Conservation (phyloP, 2,888 invertebrate genomes). For the Sipunculus nudus region DNA sequence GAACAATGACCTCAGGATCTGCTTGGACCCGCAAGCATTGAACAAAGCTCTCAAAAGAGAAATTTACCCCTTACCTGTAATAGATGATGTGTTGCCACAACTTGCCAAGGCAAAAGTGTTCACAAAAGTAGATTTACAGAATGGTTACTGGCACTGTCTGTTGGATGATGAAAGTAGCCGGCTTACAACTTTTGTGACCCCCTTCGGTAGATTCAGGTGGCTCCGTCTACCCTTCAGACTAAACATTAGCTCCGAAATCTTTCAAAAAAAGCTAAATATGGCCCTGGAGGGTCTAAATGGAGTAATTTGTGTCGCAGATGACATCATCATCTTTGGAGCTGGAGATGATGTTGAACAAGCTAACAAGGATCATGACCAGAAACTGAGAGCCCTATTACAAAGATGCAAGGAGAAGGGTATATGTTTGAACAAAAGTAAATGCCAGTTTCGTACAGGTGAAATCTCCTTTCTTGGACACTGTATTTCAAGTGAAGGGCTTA, state of each 20-base stretch:
- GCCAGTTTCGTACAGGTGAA: slow-evolving; percentile 1
- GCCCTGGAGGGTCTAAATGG: slow-evolving; percentile 30
- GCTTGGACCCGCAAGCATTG: slow-evolving; percentile 37
- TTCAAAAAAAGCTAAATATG: slow-evolving; percentile 31
- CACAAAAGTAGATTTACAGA: slow-evolving; percentile 29
- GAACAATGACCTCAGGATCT: slow-evolving; percentile 33
- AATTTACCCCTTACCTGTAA: slow-evolving; percentile 31
- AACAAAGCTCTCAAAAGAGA: slow-evolving; percentile 33
- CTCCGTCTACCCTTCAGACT: slow-evolving; percentile 34
- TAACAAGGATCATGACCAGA: slow-evolving; percentile 32
- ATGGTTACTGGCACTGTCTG: slow-evolving; percentile 35
- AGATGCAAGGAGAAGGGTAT: slow-evolving; percentile 28
- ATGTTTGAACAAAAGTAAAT: slow-evolving; percentile 24
- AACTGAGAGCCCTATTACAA: slow-evolving; percentile 16
- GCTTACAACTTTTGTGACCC: slow-evolving; percentile 31
- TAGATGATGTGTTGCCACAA: slow-evolving; percentile 37
- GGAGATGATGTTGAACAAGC: no score
- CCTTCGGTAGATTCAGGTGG: slow-evolving; percentile 34
- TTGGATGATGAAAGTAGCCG: slow-evolving; percentile 31
- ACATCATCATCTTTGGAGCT: slow-evolving; percentile 30
- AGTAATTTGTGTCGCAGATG: slow-evolving; percentile 33
- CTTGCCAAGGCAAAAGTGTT: slow-evolving; percentile 26
- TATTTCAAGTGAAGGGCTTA: slow-evolving; percentile 24
- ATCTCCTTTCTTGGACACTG: slow-evolving; percentile 32
- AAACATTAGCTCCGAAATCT: slow-evolving; percentile 31